Evolutionary conservation across 2,797 vertebrate species (phyloP), one percentile per base, ranked within the genome.

Genomic region (Apogon talboti): DNA sequence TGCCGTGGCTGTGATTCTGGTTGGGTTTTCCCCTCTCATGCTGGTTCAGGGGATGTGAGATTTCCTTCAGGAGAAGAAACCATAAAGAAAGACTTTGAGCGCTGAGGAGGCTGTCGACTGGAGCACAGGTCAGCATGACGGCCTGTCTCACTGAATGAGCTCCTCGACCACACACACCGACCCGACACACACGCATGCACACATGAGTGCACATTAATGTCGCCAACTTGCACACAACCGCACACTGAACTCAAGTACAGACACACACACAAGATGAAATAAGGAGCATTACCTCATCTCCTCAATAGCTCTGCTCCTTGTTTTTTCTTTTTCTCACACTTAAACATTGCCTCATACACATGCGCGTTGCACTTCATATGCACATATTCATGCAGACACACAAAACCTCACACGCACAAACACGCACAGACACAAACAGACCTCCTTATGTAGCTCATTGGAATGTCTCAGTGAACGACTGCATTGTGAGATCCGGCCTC

Each of bases 401-500:
- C 55, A 63, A 33, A 58, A 44, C 54, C 46, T 59, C 61, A 46
- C 21, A 28, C 24, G 24, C 24, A 48, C 12, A 47, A 46, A 63
- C 71, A 74, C 68, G 71, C 75, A 66, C 46, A 16, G 61, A 80
- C 57, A 85, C 77, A 87, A 75, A 85, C 83, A 88, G 79, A 80
- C 79, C 78, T 85, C 79, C 85, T 89, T 85, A 85, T 88, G 78
- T 66, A 77, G 82, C 81, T 86, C 76, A 55, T 45, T 83, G 86
- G 88, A 88, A 87, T 84, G 78, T 74, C 79, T 78, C 73, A 62
- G 70, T 88, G 84, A 92, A 90, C 79, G 69, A 79, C 66, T 55
- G 81, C 88, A 89, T 89, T 91, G 90, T 91, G 72, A 84, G 78
- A 66, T 74, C 72, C 5, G 30, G 81, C 77, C 87, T 91, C 76